These are phyloP conservation scores for Samia ricini DNA, from an alignment of 1,140 invertebrate genomes.

Conservation along the genomic window DNA sequence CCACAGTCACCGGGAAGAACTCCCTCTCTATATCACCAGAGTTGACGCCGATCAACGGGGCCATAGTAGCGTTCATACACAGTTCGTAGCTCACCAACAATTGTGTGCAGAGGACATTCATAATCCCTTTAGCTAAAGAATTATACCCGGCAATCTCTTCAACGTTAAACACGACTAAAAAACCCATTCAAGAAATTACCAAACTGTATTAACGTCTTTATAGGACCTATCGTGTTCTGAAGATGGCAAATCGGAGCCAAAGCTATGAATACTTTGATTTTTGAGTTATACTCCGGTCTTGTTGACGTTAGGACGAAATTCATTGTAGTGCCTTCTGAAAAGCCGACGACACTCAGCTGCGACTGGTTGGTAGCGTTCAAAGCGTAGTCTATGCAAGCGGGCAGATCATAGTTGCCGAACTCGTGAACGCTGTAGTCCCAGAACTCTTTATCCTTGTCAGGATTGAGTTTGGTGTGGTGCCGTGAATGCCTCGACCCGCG, in stretches of 20 bases:
- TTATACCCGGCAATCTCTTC: conserved; percentile 17
- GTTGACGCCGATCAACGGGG: conserved; percentile 20
- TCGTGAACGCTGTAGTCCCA: conserved; percentile 82
- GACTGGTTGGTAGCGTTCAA: conserved; percentile 67
- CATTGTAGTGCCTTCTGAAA: conserved; percentile 82
- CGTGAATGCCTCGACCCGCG: conserved; percentile 82
- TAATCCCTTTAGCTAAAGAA: conserved; percentile 7
- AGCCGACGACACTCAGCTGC: conserved; percentile 79
- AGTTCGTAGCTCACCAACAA: conserved; percentile 21
- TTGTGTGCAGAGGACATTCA: conserved; percentile 23
- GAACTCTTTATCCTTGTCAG: conserved; percentile 55
- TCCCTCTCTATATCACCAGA: conserved; percentile 19
- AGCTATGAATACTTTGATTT: conserved; percentile 38
- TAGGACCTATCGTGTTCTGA: conserved; percentile 3
- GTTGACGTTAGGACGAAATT: conserved; percentile 63
- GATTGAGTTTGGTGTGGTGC: conserved; percentile 69
- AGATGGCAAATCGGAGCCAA: conserved; percentile 27
- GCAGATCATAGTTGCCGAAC: conserved; percentile 78
- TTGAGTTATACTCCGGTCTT: conserved; percentile 76
- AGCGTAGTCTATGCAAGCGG: conserved; percentile 79
- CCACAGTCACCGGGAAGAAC: conserved; percentile 14
- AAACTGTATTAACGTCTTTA: conserved; percentile 1
- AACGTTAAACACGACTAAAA: neutral
- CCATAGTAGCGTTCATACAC: conserved; percentile 18
- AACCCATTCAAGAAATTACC: neutral